Conservation (phyloP, 2,888 invertebrate genomes). For the Oscheius onirici region DNA sequence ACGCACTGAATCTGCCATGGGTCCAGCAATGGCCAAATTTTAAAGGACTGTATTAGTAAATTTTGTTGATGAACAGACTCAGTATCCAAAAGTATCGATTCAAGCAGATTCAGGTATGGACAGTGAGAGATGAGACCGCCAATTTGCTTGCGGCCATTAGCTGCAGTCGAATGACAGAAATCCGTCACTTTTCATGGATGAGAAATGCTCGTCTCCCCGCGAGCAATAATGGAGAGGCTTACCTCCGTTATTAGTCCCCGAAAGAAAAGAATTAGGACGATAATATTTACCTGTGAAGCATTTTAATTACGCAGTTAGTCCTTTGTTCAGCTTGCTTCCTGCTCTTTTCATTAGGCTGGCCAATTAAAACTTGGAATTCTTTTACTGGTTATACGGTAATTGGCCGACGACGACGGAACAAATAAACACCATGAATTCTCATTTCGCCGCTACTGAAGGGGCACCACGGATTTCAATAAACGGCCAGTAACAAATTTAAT, state of each 20-base stretch:
- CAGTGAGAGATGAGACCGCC: no score
- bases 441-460: constrained; percentile 22
- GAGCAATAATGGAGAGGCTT: no score
- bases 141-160: no score
- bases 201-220: constrained; percentile 1
- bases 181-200: constrained; percentile 4
- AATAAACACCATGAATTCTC: constrained; percentile 1
- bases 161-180: not conserved
- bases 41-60: no score
- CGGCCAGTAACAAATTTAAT: constrained; percentile 54
- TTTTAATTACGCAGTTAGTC: constrained; percentile 21
- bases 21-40: no score
- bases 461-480: constrained; percentile 44
- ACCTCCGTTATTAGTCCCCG: no score
- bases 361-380: not conserved
- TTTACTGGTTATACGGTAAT: constrained; percentile 15
- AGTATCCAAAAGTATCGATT: no score
- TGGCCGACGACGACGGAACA: not conserved
- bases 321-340: constrained; percentile 14
- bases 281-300: constrained; percentile 16
- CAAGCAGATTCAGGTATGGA: no score
- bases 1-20: no score
- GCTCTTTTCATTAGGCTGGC: constrained; percentile 17
- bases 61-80: no score
- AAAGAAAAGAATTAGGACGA: not conserved